Evolutionary conservation across 1,140 invertebrate species (phyloP), one percentile per base, ranked within the genome.

Genomic region (Oedothorax gibbosus): DNA sequence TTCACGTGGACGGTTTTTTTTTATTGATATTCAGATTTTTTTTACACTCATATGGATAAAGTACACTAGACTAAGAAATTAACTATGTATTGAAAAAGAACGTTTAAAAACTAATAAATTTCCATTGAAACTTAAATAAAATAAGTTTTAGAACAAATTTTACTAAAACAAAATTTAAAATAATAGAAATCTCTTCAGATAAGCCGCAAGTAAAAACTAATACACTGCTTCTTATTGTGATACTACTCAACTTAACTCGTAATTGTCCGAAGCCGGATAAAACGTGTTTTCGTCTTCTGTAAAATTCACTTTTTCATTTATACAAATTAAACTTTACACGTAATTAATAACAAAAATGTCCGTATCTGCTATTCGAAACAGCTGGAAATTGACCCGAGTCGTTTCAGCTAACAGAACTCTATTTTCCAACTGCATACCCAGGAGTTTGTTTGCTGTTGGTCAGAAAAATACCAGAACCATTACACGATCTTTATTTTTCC

Each of bases 401-500:
- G 20, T 79, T 18, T 66, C 77, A 15, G n/a, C 18, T 56, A 66
- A 68, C 15, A 53, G 20, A n/a, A 8, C 20, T 7, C 2, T 79
- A 15, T 68, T 79, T 35, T 54, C 64, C 15, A 79, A 79, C 10
- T 35, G 51, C 20, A 10, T 68, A 15, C 72, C 49, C 7, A 75
- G 56, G n/a, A 56, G 49, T 15, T 35, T 50, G 18, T 77, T 68
- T 79, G 14, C 18, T 54, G 14, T 51, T 18, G 18, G 49, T 14
- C 54, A 60, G 65, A 68, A 51, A 79, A 71, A 18, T 65, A 62
- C 66, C 7, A 51, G 54, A 51, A 72, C 79, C 50, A 35, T 72
- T 15, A 62, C 54, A n/a, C 71, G 79, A 72, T 82, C 79, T 15
- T 51, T 82, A 21, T 62, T 60, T 60, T 50, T 50, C 18, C 57